Evolutionary conservation across 2,113 vertebrate genomes (phyloP).

Genomic region (Uropsilus gracilis): DNA sequence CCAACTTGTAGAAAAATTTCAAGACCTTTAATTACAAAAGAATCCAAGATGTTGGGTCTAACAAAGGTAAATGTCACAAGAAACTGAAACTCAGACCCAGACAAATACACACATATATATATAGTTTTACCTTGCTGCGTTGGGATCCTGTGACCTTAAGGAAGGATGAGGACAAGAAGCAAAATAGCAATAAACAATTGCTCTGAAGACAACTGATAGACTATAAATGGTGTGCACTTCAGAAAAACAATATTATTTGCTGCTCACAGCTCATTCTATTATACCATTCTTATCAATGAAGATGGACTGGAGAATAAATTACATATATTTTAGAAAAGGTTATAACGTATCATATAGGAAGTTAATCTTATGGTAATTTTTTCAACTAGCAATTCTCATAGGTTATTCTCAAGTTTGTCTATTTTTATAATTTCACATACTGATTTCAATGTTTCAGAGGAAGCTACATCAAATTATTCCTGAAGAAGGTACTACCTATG

Average conservation of each 20-base stretch:
- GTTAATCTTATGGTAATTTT: background rate
- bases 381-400: constrained; percentile 21
- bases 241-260: constrained; percentile 50
- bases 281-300: constrained; percentile 10
- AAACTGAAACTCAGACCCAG: constrained; percentile 85
- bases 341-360: background rate
- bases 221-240: constrained; percentile 68
- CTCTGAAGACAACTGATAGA: constrained; percentile 81
- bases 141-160: constrained; percentile 91
- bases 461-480: background rate
- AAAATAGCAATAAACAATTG: constrained; percentile 88
- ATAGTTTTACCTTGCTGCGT: constrained; percentile 90
- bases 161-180: constrained; percentile 89
- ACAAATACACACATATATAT: constrained; percentile 88
- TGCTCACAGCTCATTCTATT: background rate
- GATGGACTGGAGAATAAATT: constrained; percentile 42
- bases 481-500: background rate
- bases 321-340: background rate
- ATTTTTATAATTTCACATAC: background rate
- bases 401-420: background rate
- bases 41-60: constrained; percentile 87
- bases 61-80: constrained; percentile 85
- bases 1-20: constrained; percentile 57
- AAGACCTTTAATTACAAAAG: constrained; percentile 69
- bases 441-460: constrained; percentile 7